Evolutionary conservation across 2,888 invertebrate species (phyloP), one percentile per base, ranked within the genome.

Genomic region (Entomobrya multifasciata): DNA sequence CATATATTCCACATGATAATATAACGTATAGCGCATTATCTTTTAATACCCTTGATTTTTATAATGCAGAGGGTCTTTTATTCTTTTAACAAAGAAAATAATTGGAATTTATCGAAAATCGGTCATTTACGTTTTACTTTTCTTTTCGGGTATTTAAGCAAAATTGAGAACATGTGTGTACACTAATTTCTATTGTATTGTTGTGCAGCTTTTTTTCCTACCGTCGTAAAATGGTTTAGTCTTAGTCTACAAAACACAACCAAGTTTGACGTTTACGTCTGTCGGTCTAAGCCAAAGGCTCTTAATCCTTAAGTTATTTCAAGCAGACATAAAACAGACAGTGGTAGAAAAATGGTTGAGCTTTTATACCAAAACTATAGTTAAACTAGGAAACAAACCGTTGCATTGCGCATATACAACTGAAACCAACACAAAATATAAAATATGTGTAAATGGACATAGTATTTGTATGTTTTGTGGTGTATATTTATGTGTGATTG

Each of bases 251-350:
- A 11, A 17, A 20, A 41, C 1, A 15, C 5, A 47, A 55, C 22
- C 22, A 67, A 44, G 41, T 20, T 44, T 67, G 67, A 44, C 67
- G 67, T 44, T 65, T 65, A n/a, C 65, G 17, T 65, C 13, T 30
- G 65, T 20, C 65, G 30, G 0, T 41, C 20, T 67, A 44, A 22
- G 1, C 2, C 44, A 44, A 65, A 62, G 41, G 27, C 36, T 22
- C 47, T 70, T 70, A 74, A 30, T 74, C 47, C 25, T 47, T 47
- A 27, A 67, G 25, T 0, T 36, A 60, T 10, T 44, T 60, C 77
- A 60, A 15, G 55, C 49, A 57, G 57, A 70, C 80, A 70, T n/a
- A 41, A 55, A 55, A 57, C 55, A 80, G 67, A 70, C 80, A 80
- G 17, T n/a, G 20, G 8, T 2, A 17, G 2, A n/a, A 10, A 17